phyloP scores from a whole-genome alignment of 2,888 invertebrate species.

The Leptinotarsa rubiginosa region DNA sequence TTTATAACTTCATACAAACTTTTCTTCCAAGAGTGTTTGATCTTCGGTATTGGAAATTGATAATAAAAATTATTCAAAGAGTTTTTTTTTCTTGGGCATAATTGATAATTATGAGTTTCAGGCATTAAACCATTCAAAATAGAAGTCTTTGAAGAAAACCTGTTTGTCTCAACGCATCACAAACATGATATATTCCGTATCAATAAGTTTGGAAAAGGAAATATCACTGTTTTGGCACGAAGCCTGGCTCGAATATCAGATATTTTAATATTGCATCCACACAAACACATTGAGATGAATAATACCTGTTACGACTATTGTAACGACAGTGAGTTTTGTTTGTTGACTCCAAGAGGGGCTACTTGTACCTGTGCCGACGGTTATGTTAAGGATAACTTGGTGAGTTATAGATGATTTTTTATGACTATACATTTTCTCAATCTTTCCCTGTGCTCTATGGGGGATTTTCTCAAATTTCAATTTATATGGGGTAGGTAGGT shows the following conservation, averaged over 20 bases:
- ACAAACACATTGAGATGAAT: conserved; percentile 70
- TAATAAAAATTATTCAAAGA: background rate
- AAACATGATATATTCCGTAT: conserved; percentile 74
- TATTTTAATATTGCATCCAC: conserved; percentile 75
- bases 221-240: conserved; percentile 70
- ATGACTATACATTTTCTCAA: too few relatives aligned
- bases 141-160: conserved; percentile 79
- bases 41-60: too few relatives aligned
- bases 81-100: conserved; percentile 16
- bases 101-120: conserved; percentile 49
- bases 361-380: conserved; percentile 64
- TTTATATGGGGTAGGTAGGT: too few relatives aligned
- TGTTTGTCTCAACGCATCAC: conserved; percentile 76
- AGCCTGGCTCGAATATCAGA: conserved; percentile 73
- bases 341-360: conserved; percentile 61
- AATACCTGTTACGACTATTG: conserved; percentile 75
- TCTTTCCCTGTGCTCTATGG: too few relatives aligned
- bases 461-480: too few relatives aligned
- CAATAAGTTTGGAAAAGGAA: conserved; percentile 75
- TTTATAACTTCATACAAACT: too few relatives aligned
- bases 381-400: conserved; percentile 62
- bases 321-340: conserved; percentile 73
- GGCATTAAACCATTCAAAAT: conserved; percentile 77
- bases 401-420: conserved; percentile 45
- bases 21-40: too few relatives aligned